phyloP scores from a whole-genome alignment of 1,140 invertebrate genomes.

The Conopomorpha cramerella region DNA sequence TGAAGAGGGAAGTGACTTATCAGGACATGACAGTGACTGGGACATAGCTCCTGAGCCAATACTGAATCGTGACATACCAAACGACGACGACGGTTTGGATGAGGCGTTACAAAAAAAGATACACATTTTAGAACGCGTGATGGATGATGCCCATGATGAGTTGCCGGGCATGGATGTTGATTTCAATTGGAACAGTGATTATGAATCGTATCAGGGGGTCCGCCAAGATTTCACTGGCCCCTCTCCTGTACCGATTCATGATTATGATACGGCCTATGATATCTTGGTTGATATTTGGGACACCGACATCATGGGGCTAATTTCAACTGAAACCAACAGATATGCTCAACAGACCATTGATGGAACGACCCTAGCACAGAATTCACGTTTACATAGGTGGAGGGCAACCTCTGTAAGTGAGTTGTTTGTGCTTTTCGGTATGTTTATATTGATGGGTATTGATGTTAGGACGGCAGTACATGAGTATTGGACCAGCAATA shows the following conservation, averaged over 20 bases:
- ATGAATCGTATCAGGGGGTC: conserved; percentile 1
- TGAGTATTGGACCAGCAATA: conserved; percentile 3
- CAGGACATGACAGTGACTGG: not conserved
- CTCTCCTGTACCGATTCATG: conserved; percentile 5
- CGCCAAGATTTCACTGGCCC: conserved; percentile 5
- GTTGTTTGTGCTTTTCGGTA: not conserved
- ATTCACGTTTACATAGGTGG: not conserved
- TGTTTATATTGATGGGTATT: not conserved
- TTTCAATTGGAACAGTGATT: not conserved
- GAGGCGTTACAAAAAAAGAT: not conserved
- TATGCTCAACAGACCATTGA: conserved; percentile 1
- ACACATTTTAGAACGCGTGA: no score
- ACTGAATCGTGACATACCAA: no score
- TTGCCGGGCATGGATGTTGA: no score
- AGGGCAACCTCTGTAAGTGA: not conserved
- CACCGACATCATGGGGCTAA: conserved; percentile 5
- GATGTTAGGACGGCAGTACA: not conserved
- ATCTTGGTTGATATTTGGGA: conserved; percentile 7
- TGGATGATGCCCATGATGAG: no score
- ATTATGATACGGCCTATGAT: no score
- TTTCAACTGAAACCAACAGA: conserved; percentile 5
- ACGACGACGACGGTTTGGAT: not conserved
- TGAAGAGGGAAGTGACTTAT: not conserved
- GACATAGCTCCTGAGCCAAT: conserved; percentile 2
- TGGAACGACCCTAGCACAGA: not conserved